Conservation (phyloP, 2,113 vertebrate genomes). For the Coregonus clupeaformis region DNA sequence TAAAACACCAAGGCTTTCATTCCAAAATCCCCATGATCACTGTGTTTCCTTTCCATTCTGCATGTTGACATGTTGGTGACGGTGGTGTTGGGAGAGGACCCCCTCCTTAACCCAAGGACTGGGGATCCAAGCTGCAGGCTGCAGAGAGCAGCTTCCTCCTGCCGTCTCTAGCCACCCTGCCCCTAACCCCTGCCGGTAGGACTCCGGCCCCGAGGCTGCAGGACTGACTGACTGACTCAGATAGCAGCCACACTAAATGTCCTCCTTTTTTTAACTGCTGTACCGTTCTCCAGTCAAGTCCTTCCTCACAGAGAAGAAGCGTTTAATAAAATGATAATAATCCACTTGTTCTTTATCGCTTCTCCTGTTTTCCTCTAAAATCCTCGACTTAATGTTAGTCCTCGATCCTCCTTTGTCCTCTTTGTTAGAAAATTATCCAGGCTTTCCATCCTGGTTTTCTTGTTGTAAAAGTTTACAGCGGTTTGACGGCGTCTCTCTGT, state of each 20-base stretch:
- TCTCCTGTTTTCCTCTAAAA: no score
- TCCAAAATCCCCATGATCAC: constrained; percentile 31
- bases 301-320: constrained; percentile 23
- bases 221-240: constrained; percentile 49
- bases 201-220: constrained; percentile 31
- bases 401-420: neutral
- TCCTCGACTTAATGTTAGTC: no score
- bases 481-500: neutral
- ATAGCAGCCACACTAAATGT: constrained; percentile 18
- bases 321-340: constrained; percentile 30
- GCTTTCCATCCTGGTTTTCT: neutral
- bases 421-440: neutral
- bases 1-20: constrained; percentile 27
- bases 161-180: constrained; percentile 21
- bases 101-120: constrained; percentile 49
- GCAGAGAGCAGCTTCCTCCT: constrained; percentile 39
- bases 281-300: neutral
- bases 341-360: no score
- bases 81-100: constrained; percentile 42
- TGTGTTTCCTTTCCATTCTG: constrained; percentile 16
- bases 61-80: constrained; percentile 14
- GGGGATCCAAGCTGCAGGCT: constrained; percentile 37
- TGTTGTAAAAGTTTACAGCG: neutral
- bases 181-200: constrained; percentile 13
- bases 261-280: neutral